phyloP scores from a whole-genome alignment of 2,888 invertebrate species.

The Augochlorella aurata region DNA sequence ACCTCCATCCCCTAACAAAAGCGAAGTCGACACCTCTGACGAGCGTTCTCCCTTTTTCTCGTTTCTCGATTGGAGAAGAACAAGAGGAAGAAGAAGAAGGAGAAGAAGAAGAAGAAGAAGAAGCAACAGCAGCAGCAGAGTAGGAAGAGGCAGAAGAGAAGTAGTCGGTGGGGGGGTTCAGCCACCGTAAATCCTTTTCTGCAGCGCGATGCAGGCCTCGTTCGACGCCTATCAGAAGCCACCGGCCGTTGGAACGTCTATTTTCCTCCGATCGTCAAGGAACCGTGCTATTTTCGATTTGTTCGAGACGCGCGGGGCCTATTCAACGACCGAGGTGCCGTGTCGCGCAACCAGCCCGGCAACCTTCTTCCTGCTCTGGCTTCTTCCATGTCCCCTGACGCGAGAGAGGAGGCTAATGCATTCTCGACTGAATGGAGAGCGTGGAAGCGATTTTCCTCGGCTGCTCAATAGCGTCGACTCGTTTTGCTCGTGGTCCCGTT shows the following conservation, averaged over 20 bases:
- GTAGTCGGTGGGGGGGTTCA: background rate
- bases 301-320: conserved; percentile 34
- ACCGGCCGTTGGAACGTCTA: conserved; percentile 13
- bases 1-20: conserved; percentile 49
- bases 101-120: background rate
- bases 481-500: conserved; percentile 51
- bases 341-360: conserved; percentile 24
- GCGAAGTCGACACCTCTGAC: conserved; percentile 36
- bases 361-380: conserved; percentile 39
- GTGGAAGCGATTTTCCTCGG: conserved; percentile 57
- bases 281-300: conserved; percentile 57
- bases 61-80: conserved; percentile 31
- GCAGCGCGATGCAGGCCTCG: background rate
- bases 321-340: conserved; percentile 27
- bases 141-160: background rate
- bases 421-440: conserved; percentile 61
- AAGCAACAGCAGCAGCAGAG: background rate
- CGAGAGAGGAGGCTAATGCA: conserved; percentile 33
- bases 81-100: background rate
- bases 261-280: conserved; percentile 39
- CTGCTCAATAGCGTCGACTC: conserved; percentile 58
- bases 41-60: conserved; percentile 22
- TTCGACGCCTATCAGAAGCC: conserved; percentile 26
- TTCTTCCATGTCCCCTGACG: conserved; percentile 13
- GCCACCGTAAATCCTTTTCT: conserved; percentile 36